These are phyloP conservation scores for Ennomos fuscantarius DNA, from an alignment of 2,888 invertebrate species.

Conservation along the genomic window DNA sequence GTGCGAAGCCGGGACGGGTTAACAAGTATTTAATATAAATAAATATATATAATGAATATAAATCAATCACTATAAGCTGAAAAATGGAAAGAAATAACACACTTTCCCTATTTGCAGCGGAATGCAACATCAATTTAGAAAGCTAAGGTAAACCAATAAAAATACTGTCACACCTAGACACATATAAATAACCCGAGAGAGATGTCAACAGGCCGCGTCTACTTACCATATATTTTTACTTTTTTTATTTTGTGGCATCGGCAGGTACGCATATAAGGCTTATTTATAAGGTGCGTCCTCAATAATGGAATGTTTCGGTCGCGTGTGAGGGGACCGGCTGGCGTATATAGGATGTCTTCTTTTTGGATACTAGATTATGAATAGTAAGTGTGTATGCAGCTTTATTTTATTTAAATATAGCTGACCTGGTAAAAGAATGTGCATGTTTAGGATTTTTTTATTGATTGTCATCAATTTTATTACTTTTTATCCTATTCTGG, in stretches of 20 bases:
- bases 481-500: too few species aligned
- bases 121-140: slow-evolving; percentile 19
- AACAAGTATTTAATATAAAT: too few species aligned
- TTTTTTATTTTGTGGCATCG: slow-evolving; percentile 60
- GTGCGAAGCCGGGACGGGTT: too few species aligned
- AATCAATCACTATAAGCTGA: too few species aligned
- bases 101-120: background rate
- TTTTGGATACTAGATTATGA: slow-evolving; percentile 2
- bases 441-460: too few species aligned
- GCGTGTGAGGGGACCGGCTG: slow-evolving; percentile 54
- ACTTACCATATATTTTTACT: slow-evolving; percentile 53
- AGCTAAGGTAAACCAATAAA: slow-evolving; percentile 23
- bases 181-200: slow-evolving; percentile 48
- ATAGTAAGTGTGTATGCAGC: slow-evolving; percentile 3
- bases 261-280: slow-evolving; percentile 75
- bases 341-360: slow-evolving; percentile 61
- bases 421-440: too few species aligned
- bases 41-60: too few species aligned
- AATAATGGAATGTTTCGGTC: slow-evolving; percentile 77
- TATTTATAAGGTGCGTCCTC: slow-evolving; percentile 76
- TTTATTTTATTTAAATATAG: background rate
- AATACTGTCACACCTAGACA: slow-evolving; percentile 32
- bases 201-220: slow-evolving; percentile 69
- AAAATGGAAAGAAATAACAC: too few species aligned
- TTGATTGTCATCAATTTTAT: too few species aligned